Evolutionary conservation across 2,888 invertebrate species (phyloP), one percentile per base, ranked within the genome.

Genomic region (Leptopilina drosophilae): DNA sequence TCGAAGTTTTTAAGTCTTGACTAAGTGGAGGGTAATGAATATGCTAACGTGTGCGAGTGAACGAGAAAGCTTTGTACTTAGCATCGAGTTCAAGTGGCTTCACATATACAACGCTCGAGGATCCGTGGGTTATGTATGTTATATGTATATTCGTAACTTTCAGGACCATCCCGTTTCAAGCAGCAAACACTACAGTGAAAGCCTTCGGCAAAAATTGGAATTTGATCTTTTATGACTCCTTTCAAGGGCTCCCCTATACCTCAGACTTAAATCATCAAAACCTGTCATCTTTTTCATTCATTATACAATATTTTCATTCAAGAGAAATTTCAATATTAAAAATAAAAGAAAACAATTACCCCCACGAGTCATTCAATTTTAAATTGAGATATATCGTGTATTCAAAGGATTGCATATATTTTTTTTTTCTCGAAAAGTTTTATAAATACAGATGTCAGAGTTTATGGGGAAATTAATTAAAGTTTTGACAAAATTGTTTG

Each of bases 1-100:
- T 42, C 42, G 64, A 53, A 46, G 86, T 85, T 87, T 87, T 87
- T 80, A 85, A 88, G 86, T 85, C 85, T 77, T 85, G 86, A 83
- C 85, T 88, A 89, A 90, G 90, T 88, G 88, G 87, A 86, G 87
- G 85, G 87, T 89, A 89, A 90, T 90, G 89, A 90, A 90, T 90
- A 90, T 89, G 90, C 89, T 89, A 91, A 91, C 90, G 89, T 89
- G 89, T 88, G 87, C 87, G 86, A 88, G 86, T 84, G 87, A 85
- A 84, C 85, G 87, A 88, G 87, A 87, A 87, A 87, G 88, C 89
- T 90, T 90, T 89, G 89, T 89, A 85, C 87, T 87, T 84, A 80
- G 85, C 87, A 88, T 88, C 85, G 87, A 84, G 88, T 89, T 87
- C 88, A 88, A 88, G 89, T 86, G 88, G 83, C 79, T 67, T 76